Percentiles rank a stretch among this genome's conserved stretches.
Evolutionary conservation across 2,797 vertebrate genomes (phyloP).

Genomic region (Glossophaga mutica): DNA sequence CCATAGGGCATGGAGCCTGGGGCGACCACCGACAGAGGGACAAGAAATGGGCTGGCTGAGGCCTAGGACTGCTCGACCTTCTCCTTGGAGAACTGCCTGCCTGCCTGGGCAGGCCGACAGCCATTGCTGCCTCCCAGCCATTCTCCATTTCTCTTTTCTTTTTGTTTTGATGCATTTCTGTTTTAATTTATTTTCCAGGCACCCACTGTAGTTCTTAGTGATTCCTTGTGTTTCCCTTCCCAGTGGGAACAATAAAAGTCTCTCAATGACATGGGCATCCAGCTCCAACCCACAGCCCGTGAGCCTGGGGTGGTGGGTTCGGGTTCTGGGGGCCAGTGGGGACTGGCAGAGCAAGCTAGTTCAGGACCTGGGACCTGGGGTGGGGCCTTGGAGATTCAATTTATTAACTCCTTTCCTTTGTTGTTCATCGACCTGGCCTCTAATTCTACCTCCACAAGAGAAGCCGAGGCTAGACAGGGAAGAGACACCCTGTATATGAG

Average conservation of each 20-base stretch:
- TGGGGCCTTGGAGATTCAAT: not conserved
- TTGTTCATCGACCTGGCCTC: not conserved
- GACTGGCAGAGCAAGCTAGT: not conserved
- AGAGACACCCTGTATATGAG: not conserved
- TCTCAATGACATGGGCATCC: constrained; percentile 42
- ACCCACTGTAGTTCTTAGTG: constrained; percentile 69
- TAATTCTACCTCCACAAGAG: not conserved
- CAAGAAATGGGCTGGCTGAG: constrained; percentile 62
- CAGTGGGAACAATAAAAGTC: constrained; percentile 75
- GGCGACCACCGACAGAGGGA: constrained; percentile 54
- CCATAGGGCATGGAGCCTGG: constrained; percentile 54
- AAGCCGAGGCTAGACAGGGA: not conserved
- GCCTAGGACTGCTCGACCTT: constrained; percentile 45
- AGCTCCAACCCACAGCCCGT: constrained; percentile 12
- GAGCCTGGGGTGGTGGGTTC: not conserved
- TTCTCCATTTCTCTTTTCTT: constrained; percentile 53
- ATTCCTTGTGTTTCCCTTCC: constrained; percentile 67
- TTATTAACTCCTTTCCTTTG: not conserved
- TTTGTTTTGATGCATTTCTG: constrained; percentile 66
- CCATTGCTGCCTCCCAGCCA: constrained; percentile 22
- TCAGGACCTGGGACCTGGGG: not conserved
- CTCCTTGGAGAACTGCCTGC: constrained; percentile 39
- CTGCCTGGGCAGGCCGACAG: not conserved
- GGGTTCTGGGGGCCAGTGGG: not conserved
- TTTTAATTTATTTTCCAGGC: constrained; percentile 85